Evolutionary conservation across 2,797 vertebrate genomes (phyloP).

Genomic region (Pipistrellus kuhlii): DNA sequence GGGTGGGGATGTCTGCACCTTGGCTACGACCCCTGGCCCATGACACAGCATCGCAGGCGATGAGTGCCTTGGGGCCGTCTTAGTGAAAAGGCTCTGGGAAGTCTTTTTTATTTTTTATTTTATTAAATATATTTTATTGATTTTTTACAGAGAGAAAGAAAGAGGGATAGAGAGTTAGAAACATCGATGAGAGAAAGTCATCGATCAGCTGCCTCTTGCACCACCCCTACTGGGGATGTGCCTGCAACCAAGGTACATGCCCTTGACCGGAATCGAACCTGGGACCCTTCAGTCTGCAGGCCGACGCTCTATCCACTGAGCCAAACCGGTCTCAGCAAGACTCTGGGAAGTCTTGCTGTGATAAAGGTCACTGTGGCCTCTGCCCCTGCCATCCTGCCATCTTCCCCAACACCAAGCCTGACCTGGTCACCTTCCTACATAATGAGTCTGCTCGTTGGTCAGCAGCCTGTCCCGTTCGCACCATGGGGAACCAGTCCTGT

Average conservation of each 20-base stretch:
- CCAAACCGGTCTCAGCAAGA: too few species aligned
- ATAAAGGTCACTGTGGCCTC: not conserved
- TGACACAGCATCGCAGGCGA: not conserved
- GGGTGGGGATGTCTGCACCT: not conserved
- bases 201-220: too few species aligned
- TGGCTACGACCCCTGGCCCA: not conserved
- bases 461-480: not conserved
- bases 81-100: not conserved
- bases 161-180: too few species aligned
- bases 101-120: not conserved
- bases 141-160: too few species aligned
- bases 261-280: too few species aligned
- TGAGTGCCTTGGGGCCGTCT: not conserved
- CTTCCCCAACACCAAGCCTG: not conserved
- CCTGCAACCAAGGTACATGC: too few species aligned
- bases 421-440: not conserved
- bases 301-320: too few species aligned
- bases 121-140: too few species aligned
- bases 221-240: too few species aligned
- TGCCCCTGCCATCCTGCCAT: not conserved
- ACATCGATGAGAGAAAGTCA: too few species aligned
- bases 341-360: not conserved
- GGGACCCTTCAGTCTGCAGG: too few species aligned
- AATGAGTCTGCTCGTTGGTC: not conserved
- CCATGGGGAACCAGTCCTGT: not conserved